Evolutionary conservation across 2,113 vertebrate species (phyloP), one percentile per base, ranked within the genome.

Genomic region (Rana temporaria): DNA sequence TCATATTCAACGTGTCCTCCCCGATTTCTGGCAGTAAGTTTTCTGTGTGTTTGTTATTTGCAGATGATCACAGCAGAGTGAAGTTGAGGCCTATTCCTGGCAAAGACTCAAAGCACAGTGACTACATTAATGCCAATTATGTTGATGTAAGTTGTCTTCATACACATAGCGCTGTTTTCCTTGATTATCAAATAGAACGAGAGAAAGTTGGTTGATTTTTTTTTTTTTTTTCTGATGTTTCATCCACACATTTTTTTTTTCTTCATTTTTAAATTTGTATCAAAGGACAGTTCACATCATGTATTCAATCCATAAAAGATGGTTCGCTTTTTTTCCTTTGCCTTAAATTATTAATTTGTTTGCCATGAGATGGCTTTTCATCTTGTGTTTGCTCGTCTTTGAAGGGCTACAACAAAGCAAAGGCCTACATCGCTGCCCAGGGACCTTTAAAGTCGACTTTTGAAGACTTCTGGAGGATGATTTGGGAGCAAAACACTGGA

Each of bases 401-500:
- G 87, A 94, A 99, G 98, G 97, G 98, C 81, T 99, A 98, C 92
- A 99, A 99, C 92, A 95, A 92, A 91, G 93, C 96, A 79, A 95
- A 97, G 93, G 96, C 97, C 79, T 99, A 99, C 86, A 98, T 99
- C 30, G 98, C 98, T 80, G 96, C 98, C 85, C 98, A 99, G 91
- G 98, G 98, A 85, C 98, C 98, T 86, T 94, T 99, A 84, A 99
- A 99, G 88, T 97, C 98, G 53, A 99, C 98, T 1, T 99, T 99
- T 89, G 98, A 99, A 92, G 98, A 99, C 91, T 99, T 99, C 87
- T 99, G 98, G 98, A 96, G 98, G 87, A 99, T 99, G 98, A 94
- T 99, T 89, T 99, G 98, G 98, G 98, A 99, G 89, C 98, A 99
- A 89, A 98, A 98, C 86, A 96, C 96, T 52, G 94, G 95, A 85